phyloP scores from a whole-genome alignment of 2,113 vertebrate genomes.

The Pipra filicauda region DNA sequence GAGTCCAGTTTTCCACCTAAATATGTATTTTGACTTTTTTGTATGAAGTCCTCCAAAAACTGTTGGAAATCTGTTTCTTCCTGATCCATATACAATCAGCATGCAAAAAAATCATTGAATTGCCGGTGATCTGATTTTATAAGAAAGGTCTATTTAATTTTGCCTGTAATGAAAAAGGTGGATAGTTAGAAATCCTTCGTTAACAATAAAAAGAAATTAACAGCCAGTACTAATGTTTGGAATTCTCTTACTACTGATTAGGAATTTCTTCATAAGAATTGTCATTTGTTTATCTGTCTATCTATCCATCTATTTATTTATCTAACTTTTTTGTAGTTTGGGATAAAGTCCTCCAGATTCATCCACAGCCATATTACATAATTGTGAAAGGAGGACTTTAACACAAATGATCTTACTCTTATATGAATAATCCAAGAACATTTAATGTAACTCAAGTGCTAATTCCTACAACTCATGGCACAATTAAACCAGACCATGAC shows the following conservation, averaged over 20 bases:
- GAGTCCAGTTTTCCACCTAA: neutral
- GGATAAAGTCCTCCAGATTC: neutral
- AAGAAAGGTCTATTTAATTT: neutral
- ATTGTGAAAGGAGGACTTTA: neutral
- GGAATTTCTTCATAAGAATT: neutral
- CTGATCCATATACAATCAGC: neutral
- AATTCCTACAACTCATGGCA: neutral
- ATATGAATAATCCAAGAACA: neutral
- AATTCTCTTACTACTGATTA: neutral
- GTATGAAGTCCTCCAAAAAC: neutral
- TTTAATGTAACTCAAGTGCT: neutral
- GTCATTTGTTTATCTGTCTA: rapidly evolving
- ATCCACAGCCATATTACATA: neutral
- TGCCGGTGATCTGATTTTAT: neutral
- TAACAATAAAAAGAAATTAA: neutral
- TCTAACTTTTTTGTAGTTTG: neutral
- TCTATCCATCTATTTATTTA: no score
- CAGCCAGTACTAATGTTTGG: neutral
- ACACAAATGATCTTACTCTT: neutral
- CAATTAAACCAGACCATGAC: neutral
- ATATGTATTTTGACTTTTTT: neutral
- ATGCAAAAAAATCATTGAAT: neutral
- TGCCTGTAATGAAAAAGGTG: neutral
- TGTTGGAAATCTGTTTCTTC: neutral
- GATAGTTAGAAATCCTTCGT: neutral